A percentile compares a stretch with the other conserved stretches of the same genome.
Evolutionary conservation across 1,140 invertebrate species (phyloP).

Genomic region (Tetraneura akinire): DNA sequence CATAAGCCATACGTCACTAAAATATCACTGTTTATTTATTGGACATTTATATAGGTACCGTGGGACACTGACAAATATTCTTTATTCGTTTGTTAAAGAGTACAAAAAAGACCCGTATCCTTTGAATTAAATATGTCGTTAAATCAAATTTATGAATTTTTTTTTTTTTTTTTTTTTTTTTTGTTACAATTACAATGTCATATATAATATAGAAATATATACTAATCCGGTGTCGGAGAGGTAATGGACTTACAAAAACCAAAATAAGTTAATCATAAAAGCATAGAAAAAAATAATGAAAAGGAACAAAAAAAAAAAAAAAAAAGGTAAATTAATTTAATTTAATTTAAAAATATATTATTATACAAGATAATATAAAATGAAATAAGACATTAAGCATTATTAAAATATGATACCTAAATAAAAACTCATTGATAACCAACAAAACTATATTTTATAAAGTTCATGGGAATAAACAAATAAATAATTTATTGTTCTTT

Average conservation of each 20-base stretch:
- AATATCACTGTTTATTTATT: conserved; percentile 37
- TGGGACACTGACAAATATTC: conserved; percentile 34
- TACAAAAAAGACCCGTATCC: conserved; percentile 47
- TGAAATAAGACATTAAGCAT: too few relatives aligned
- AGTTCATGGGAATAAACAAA: too few relatives aligned
- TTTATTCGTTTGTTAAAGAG: conserved; percentile 47
- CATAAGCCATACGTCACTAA: neutral
- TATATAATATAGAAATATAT: conserved; percentile 11
- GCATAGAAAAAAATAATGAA: too few relatives aligned
- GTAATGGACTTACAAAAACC: neutral
- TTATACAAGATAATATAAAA: too few relatives aligned
- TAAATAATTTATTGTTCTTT: too few relatives aligned
- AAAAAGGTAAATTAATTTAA: too few relatives aligned
- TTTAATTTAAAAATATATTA: too few relatives aligned
- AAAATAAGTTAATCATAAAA: too few relatives aligned
- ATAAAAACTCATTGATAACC: too few relatives aligned
- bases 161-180: neutral
- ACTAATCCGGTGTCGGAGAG: conserved; percentile 22
- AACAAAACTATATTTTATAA: too few relatives aligned
- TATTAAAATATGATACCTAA: too few relatives aligned
- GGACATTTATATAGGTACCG: conserved; percentile 25
- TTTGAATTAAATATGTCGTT: conserved; percentile 39
- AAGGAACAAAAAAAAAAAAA: too few relatives aligned
- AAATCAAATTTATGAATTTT: conserved; percentile 40
- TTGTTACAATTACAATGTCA: conserved; percentile 24